These are phyloP conservation scores for Syngnathus rostellatus DNA, from an alignment of 2,797 vertebrate species.

Conservation along the genomic window DNA sequence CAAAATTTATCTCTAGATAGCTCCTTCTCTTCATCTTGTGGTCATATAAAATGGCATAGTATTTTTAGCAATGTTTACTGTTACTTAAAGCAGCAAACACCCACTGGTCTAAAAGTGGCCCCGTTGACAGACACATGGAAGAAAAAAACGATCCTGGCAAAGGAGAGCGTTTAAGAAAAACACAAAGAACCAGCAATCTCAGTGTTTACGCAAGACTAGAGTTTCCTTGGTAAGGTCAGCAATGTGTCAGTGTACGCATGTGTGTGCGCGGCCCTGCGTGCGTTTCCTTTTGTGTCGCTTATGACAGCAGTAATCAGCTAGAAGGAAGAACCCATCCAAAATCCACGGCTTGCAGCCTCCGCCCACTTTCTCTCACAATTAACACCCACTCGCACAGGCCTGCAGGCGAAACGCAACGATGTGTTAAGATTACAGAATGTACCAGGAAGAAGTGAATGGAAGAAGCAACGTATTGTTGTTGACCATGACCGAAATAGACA, in stretches of 20 bases:
- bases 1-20: constrained; percentile 32
- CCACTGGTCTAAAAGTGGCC: constrained; percentile 40
- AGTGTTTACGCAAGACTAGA: constrained; percentile 49
- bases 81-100: constrained; percentile 21
- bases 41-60: constrained; percentile 25
- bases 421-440: constrained; percentile 26
- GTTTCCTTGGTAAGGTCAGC: constrained; percentile 47
- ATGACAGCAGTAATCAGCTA: constrained; percentile 55
- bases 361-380: constrained; percentile 32
- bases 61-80: constrained; percentile 37
- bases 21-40: constrained; percentile 50
- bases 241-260: constrained; percentile 30
- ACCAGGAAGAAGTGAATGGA: constrained; percentile 32
- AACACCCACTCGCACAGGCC: constrained; percentile 18
- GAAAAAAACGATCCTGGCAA: constrained; percentile 32
- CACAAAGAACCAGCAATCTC: constrained; percentile 48
- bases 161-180: constrained; percentile 37
- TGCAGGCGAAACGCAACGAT: constrained; percentile 25
- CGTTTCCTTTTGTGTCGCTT: constrained; percentile 44
- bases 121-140: constrained; percentile 44
- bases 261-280: constrained; percentile 15
- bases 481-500: constrained; percentile 38
- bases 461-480: constrained; percentile 31
- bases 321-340: constrained; percentile 53
- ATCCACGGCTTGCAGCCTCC: constrained; percentile 46